Percentiles rank a stretch among this genome's conserved stretches.
These are phyloP conservation scores for Cheilosia vulpina DNA, from an alignment of 2,888 invertebrate species.

Conservation along the genomic window DNA sequence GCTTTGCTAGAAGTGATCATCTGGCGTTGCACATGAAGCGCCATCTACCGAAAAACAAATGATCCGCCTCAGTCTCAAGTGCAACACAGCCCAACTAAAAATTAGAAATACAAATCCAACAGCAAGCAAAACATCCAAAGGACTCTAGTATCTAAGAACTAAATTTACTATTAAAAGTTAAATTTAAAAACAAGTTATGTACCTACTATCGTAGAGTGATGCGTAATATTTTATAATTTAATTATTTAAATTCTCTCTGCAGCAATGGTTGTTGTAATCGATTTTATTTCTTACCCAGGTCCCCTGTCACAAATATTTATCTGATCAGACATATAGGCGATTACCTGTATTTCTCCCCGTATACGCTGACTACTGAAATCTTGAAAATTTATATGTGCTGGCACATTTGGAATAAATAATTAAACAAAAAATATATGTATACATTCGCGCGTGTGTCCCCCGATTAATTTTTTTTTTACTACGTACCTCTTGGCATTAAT, in stretches of 20 bases:
- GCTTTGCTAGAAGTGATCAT: slow-evolving; percentile 97
- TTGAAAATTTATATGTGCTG: slow-evolving; percentile 58
- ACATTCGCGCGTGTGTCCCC: slow-evolving; percentile 17
- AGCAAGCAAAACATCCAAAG: slow-evolving; percentile 74
- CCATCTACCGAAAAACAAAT: slow-evolving; percentile 92
- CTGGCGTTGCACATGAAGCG: slow-evolving; percentile 98
- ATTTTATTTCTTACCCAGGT: slow-evolving; percentile 8
- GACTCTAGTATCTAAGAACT: slow-evolving; percentile 71
- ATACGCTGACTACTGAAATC: slow-evolving; percentile 29
- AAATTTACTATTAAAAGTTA: slow-evolving; percentile 48
- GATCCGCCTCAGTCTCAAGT: slow-evolving; percentile 64
- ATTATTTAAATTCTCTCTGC: slow-evolving; percentile 27
- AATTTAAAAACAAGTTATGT: slow-evolving; percentile 36
- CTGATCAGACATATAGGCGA: neutral
- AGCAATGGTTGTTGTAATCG: slow-evolving; percentile 53
- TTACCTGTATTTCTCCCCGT: slow-evolving; percentile 4
- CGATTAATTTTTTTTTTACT: slow-evolving; percentile 3
- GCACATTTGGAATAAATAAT: slow-evolving; percentile 68
- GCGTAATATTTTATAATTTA: slow-evolving; percentile 14
- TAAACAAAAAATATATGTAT: slow-evolving; percentile 3
- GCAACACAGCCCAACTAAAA: slow-evolving; percentile 39
- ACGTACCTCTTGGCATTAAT: slow-evolving; percentile 31
- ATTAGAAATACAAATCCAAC: slow-evolving; percentile 61
- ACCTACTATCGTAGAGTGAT: slow-evolving; percentile 53
- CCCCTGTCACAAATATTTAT: slow-evolving; percentile 2